These are phyloP conservation scores for Allobates femoralis DNA, from an alignment of 2,797 vertebrate species.

Conservation along the genomic window DNA sequence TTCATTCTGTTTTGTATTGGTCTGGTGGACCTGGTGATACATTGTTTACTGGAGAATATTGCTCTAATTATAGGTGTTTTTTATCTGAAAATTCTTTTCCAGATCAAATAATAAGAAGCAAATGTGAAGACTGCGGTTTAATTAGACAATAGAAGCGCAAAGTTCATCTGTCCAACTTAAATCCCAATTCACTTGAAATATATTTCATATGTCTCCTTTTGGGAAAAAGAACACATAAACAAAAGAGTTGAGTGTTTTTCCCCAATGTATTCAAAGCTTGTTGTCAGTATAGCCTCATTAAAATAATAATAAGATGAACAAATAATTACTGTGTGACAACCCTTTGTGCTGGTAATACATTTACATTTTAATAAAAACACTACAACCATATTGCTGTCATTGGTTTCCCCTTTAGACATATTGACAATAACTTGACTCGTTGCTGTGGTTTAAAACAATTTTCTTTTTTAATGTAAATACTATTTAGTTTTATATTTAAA, in stretches of 20 bases:
- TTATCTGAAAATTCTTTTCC: background rate
- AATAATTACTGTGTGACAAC: background rate
- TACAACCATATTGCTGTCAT: background rate
- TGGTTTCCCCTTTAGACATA: background rate
- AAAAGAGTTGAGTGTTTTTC: background rate
- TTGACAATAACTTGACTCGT: background rate
- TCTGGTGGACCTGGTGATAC: too few relatives aligned
- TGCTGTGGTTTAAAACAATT: background rate
- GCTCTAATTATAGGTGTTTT: too few relatives aligned
- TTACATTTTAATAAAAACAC: background rate
- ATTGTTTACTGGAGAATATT: too few relatives aligned
- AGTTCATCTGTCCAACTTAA: background rate
- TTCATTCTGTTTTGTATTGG: too few relatives aligned
- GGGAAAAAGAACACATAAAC: slow-evolving; percentile 1
- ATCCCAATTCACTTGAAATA: background rate
- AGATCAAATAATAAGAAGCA: background rate
- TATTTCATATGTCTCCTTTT: background rate
- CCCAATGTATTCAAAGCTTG: background rate
- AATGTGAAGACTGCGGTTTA: background rate
- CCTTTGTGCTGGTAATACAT: too few relatives aligned
- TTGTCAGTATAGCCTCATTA: slow-evolving; percentile 20
- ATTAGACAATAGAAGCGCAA: background rate
- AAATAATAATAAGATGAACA: slow-evolving; percentile 15
- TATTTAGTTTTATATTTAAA: background rate
- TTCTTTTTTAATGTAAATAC: background rate